Conservation (phyloP, 2,797 vertebrate species). For the Onychomys arenicola region DNA sequence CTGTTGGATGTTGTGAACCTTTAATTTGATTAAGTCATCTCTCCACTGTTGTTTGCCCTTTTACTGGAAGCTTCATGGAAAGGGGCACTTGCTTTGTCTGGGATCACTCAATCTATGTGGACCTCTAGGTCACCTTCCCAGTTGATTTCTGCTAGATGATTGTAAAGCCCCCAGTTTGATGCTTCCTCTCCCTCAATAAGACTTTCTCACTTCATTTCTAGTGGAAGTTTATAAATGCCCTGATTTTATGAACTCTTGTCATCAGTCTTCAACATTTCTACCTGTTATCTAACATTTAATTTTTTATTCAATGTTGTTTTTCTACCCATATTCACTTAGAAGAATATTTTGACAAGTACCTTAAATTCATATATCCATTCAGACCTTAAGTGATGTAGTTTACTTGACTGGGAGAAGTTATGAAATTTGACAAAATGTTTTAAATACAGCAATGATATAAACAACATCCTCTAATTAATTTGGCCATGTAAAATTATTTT, state of each 20-base stretch:
- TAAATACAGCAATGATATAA: not conserved
- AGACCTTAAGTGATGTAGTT: not conserved
- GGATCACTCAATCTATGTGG: not conserved
- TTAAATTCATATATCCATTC: not conserved
- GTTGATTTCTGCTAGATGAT: not conserved
- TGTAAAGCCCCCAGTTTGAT: not conserved
- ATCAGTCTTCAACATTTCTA: not conserved
- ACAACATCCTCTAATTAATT: not conserved
- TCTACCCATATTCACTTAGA: not conserved
- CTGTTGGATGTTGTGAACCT: not conserved
- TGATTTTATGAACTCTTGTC: not conserved
- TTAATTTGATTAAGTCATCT: not conserved
- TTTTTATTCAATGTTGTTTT: not conserved
- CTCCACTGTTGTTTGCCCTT: not conserved
- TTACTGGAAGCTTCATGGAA: not conserved
- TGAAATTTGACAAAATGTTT: not conserved
- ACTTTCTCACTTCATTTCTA: not conserved
- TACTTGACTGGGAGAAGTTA: not conserved
- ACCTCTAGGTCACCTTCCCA: not conserved
- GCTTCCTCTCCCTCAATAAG: not conserved
- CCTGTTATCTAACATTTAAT: not conserved
- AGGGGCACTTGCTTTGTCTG: not conserved
- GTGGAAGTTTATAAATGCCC: not conserved
- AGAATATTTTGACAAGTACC: not conserved
- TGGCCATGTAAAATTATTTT: not conserved